phyloP scores from a whole-genome alignment of 92 coral and sea anemone genomes.

The Siderastrea siderea region DNA sequence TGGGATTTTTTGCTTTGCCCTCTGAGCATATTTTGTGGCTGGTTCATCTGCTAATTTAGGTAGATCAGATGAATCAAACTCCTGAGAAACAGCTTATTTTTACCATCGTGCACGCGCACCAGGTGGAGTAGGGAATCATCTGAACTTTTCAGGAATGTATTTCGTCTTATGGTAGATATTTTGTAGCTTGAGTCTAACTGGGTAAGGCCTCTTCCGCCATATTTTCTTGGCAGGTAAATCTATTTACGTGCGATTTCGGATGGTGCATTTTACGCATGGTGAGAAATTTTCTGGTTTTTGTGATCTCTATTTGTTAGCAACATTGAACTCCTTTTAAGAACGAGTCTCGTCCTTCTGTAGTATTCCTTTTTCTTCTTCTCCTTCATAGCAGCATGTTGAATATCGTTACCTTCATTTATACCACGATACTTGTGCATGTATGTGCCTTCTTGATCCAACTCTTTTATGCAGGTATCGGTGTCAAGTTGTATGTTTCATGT shows the following conservation, averaged over 20 bases:
- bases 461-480: slow-evolving; percentile 1
- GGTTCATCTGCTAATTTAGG: neutral
- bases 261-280: slow-evolving; percentile 28
- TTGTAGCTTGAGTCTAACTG: neutral
- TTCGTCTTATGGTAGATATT: neutral
- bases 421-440: slow-evolving; percentile 45
- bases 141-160: neutral
- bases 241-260: slow-evolving; percentile 28
- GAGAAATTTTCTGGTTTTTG: slow-evolving; percentile 24
- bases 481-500: slow-evolving; percentile 13
- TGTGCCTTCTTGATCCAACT: slow-evolving; percentile 20
- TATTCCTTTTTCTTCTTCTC: slow-evolving; percentile 42
- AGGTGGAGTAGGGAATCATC: neutral
- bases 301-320: slow-evolving; percentile 25
- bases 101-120: neutral
- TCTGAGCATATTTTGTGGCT: neutral
- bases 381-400: slow-evolving; percentile 48
- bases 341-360: slow-evolving; percentile 29
- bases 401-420: slow-evolving; percentile 12
- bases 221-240: no score
- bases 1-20: neutral
- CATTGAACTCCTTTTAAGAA: slow-evolving; percentile 47
- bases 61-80: neutral
- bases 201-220: neutral
- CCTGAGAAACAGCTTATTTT: neutral